Base-by-base conservation (phyloP, 2,797 vertebrate genomes). In the Otolemur crassicaudatus region DNA sequence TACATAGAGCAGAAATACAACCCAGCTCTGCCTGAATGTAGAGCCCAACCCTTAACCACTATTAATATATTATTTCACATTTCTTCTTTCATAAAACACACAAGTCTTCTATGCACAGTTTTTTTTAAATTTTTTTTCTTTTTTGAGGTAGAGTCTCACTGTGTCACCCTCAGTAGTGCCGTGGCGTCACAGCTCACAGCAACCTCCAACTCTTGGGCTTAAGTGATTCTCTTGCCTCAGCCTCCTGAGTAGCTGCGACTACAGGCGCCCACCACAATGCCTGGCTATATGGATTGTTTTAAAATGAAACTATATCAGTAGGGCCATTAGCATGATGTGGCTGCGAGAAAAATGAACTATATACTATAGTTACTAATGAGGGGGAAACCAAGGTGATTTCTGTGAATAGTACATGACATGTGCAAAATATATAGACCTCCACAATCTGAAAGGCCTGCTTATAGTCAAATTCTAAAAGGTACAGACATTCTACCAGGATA, bases 371-470 rank as follows among this genome's bases (percentile, higher is more conserved):
- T 76, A 77, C 43, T 77, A 87, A 75, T n/a, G 5, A 92, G 53
- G 34, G n/a, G 76, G 12, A 94, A 96, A 83, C 76, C 10, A n/a
- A 86, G 49, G 61, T 75, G 87, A 96, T 60, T 92, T 81, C 75
- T 83, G 65, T 76, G 77, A 77, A 85, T 14, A 63, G 73, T 65
- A 85, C 6, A 2, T 34, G 7, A 56, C 7, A n/a, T 25, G 19
- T 12, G 60, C 7, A 34, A 17, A n/a, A 72, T 14, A 79, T 20
- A 40, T 86, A 97, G 76, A 95, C 85, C 2, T 65, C 56, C 22
- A 86, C 69, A 85, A 77, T n/a, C 77, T 40, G 60, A 84, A 91
- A 95, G 93, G 37, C 34, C 37, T 58, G 31, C 60, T 90, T 91
- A 58, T 56, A 70, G 67, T 87, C 34, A 87, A 80, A 77, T 90